These are phyloP conservation scores for Beroe ovata DNA, from an alignment of 37 sponge, comb jelly and placozoan species.

Conservation along the genomic window DNA sequence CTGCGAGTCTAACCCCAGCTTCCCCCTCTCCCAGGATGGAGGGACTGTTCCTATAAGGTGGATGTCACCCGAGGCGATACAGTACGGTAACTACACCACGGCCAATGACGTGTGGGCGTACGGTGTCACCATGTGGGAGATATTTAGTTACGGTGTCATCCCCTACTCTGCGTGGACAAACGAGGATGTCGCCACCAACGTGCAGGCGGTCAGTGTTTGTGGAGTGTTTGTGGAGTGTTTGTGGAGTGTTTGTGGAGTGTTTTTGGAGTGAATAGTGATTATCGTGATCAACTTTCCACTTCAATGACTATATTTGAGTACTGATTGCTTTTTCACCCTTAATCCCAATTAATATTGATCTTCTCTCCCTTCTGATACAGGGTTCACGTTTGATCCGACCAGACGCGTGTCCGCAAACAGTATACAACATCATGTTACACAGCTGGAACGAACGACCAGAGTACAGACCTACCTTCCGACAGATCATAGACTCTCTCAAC, in stretches of 20 bases:
- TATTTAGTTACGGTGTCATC: conserved; percentile 55
- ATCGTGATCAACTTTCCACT: too few species aligned
- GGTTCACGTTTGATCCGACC: conserved; percentile 18
- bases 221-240: too few species aligned
- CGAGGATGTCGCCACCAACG: conserved; percentile 64
- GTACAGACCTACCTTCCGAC: conserved; percentile 11
- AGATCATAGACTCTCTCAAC: conserved; percentile 34
- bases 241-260: too few species aligned
- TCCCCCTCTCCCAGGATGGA: conserved; percentile 48
- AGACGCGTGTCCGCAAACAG: conserved; percentile 23
- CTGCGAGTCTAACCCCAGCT: too few species aligned
- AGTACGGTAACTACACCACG: conserved; percentile 60
- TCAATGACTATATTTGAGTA: not conserved
- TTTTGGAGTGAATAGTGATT: too few species aligned
- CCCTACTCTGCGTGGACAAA: conserved; percentile 62
- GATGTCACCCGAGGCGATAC: conserved; percentile 65
- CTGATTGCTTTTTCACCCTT: not conserved
- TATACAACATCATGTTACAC: conserved; percentile 55
- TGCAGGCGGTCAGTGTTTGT: conserved; percentile 46
- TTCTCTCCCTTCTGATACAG: conserved; percentile 15
- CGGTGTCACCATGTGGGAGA: conserved; percentile 55
- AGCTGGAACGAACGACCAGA: conserved; percentile 52
- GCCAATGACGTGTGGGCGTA: conserved; percentile 55
- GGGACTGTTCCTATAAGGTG: conserved; percentile 64
- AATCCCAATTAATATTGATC: not conserved